Evolutionary conservation across 2,888 invertebrate species (phyloP).

Genomic region (Eledona agricola): DNA sequence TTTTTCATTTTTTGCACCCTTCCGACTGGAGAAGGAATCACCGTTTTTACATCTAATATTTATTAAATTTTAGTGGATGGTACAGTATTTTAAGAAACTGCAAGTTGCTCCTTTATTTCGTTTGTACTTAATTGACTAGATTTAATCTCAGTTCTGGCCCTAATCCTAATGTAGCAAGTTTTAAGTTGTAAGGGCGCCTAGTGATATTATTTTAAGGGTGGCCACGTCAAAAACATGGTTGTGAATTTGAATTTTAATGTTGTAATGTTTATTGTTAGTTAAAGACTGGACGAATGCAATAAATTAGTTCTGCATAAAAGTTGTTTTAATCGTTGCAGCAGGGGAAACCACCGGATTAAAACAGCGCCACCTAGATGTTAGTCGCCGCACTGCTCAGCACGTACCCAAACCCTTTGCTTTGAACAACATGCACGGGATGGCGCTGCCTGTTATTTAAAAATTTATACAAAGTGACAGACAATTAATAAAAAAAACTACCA

Average conservation of each 20-base stretch:
- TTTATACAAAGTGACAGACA: too few relatives aligned
- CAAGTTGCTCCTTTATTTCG: conserved; percentile 2
- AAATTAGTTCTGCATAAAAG: conserved; percentile 5
- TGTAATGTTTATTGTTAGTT: conserved; percentile 12
- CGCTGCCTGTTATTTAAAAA: too few relatives aligned
- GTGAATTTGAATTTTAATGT: conserved; percentile 14
- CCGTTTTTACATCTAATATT: conserved; percentile 7
- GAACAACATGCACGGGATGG: too few relatives aligned
- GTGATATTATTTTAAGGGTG: conserved; percentile 17
- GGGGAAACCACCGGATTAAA: background rate
- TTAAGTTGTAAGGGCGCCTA: background rate
- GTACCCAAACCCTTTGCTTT: too few relatives aligned
- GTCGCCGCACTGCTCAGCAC: too few relatives aligned
- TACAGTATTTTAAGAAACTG: conserved; percentile 16
- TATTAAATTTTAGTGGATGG: conserved; percentile 14
- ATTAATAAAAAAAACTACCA: too few relatives aligned
- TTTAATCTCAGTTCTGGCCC: conserved; percentile 12
- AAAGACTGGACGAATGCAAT: conserved; percentile 15
- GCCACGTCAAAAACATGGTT: conserved; percentile 6
- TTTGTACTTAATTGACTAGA: conserved; percentile 20
- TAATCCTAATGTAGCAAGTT: background rate
- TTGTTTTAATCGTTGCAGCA: background rate
- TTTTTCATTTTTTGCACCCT: conserved; percentile 9
- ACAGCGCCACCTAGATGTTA: background rate
- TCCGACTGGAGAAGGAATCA: conserved; percentile 5